phyloP scores from a whole-genome alignment of 1,140 invertebrate genomes.

The Hesperophylax magnus region DNA sequence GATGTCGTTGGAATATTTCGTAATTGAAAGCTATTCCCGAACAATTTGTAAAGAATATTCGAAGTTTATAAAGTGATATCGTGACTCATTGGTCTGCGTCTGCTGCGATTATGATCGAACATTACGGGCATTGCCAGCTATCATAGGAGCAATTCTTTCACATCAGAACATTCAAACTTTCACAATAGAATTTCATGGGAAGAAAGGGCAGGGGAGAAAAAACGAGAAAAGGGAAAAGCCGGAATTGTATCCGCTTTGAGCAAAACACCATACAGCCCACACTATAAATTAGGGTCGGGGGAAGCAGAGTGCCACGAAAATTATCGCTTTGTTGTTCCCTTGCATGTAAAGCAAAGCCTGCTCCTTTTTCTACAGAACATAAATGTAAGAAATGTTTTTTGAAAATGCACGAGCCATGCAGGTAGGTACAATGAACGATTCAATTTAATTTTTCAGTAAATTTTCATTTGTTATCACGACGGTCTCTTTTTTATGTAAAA shows the following conservation, averaged over 20 bases:
- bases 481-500: too few species aligned
- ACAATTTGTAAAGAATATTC: too few species aligned
- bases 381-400: neutral
- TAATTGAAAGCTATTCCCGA: too few species aligned
- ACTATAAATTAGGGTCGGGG: conserved; percentile 50
- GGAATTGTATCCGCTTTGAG: conserved; percentile 27
- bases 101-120: conserved; percentile 3
- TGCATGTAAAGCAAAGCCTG: conserved; percentile 13
- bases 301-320: conserved; percentile 51
- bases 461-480: too few species aligned
- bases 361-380: too few species aligned
- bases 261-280: conserved; percentile 24
- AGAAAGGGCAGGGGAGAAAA: conserved; percentile 16
- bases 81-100: too few species aligned
- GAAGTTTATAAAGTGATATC: too few species aligned
- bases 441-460: too few species aligned
- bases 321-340: conserved; percentile 56
- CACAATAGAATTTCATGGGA: conserved; percentile 41
- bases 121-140: conserved; percentile 10
- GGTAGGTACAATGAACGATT: neutral
- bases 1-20: too few species aligned
- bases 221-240: conserved; percentile 1
- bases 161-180: conserved; percentile 46
- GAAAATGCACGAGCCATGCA: too few species aligned
- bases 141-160: conserved; percentile 20